Base-by-base conservation (phyloP, 2,888 invertebrate species). In the Temnothorax rugatulus region DNA sequence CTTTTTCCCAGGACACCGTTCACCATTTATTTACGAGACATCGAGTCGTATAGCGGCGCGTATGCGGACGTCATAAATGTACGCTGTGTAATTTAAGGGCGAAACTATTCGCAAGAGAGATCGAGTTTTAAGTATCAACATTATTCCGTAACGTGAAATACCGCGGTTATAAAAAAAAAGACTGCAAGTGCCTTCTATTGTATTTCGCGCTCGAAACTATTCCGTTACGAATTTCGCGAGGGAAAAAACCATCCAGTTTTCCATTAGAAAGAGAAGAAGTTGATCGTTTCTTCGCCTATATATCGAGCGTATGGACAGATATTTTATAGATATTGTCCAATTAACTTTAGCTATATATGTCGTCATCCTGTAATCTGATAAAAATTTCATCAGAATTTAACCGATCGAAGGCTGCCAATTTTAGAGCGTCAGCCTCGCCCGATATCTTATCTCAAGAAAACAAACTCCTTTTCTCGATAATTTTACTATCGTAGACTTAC, bases 11-110 rank as follows among this genome's bases (percentile, higher is more conserved):
- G 68, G 44, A 29, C 77, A 57, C 54, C 29, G 29, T 68, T 77
- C 44, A 34, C 68, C n/a, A 68, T 77, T 77, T 77, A 77, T 77
- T 77, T 68, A 77, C 68, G 68, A 64, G 64, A 68, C 77, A 77
- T 77, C 54, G 76, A 66, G 41, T 15, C 76, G 68, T 44, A 34
- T 29, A 29, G 41, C 25, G 63, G 38, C 63, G 38, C 13, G 15
- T 54, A 54, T n/a, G 66, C 52, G 76, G 5, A 66, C 15, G 68
- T 77, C 69, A 68, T 68, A 77, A 77, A 77, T 77, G 68, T 77
- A 68, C 29, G 68, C 29, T 21, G 44, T n/a, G 44, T 68, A 77
- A 77, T 77, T 77, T 68, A 77, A 68, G 54, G 44, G 21, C 68
- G 1, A 77, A 77, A 77, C 68, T 57, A 68, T 21, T 34, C 69